These are phyloP conservation scores for Asbolus verrucosus DNA, from an alignment of 1,140 invertebrate genomes.

Conservation along the genomic window DNA sequence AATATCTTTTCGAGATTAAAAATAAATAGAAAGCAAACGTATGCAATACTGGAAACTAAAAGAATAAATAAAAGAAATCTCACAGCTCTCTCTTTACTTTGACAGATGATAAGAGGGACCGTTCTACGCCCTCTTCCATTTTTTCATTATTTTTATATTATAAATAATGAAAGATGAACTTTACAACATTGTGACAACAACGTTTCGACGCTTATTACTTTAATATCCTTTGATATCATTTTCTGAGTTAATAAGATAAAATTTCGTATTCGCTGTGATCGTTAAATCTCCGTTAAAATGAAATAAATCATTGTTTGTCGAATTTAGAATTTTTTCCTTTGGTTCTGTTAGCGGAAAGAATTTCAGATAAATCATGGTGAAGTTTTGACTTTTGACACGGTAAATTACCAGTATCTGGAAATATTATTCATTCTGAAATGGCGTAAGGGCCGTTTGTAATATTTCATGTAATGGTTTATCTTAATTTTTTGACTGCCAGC, in stretches of 20 bases:
- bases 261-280: slow-evolving; percentile 1
- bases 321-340: too few relatives aligned
- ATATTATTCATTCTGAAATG: neutral
- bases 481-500: too few relatives aligned
- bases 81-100: too few relatives aligned
- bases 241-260: slow-evolving; percentile 23
- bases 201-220: neutral
- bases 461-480: slow-evolving; percentile 25
- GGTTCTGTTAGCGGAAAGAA: neutral
- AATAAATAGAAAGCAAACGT: neutral
- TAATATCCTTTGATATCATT: neutral
- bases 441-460: slow-evolving; percentile 17
- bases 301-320: slow-evolving; percentile 27
- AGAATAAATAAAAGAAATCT: too few relatives aligned
- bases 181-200: too few relatives aligned
- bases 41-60: too few relatives aligned
- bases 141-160: too few relatives aligned
- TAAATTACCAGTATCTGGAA: slow-evolving; percentile 11
- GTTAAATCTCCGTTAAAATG: slow-evolving; percentile 22
- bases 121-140: too few relatives aligned
- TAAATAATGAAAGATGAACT: too few relatives aligned
- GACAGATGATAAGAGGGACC: too few relatives aligned
- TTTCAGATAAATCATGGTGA: slow-evolving; percentile 20
- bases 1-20: neutral
- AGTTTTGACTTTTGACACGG: slow-evolving; percentile 20